phyloP scores from a whole-genome alignment of 2,888 invertebrate species.

The Acrobasis repandana region DNA sequence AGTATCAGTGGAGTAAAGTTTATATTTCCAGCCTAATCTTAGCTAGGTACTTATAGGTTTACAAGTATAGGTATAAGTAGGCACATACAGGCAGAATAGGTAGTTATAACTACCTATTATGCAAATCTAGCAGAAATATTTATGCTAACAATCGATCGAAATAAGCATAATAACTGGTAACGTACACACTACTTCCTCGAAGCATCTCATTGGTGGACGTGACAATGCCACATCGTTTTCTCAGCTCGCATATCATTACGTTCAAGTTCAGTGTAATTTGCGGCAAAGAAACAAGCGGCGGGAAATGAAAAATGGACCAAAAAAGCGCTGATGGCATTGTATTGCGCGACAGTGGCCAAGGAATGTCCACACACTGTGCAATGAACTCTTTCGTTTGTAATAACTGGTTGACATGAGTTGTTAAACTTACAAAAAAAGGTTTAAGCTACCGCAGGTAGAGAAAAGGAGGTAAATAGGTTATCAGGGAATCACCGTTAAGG shows the following conservation, averaged over 20 bases:
- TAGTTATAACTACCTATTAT: no score
- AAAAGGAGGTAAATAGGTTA: no score
- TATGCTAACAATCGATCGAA: background rate
- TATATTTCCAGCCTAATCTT: no score
- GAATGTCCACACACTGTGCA: background rate
- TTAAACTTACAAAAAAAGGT: no score
- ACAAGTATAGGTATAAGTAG: no score
- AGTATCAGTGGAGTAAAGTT: no score
- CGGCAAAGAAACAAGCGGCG: constrained; percentile 25
- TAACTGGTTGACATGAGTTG: background rate
- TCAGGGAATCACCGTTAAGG: no score
- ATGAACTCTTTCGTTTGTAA: constrained; percentile 4
- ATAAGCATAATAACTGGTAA: background rate
- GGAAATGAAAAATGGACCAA: constrained; percentile 24
- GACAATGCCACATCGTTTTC: constrained; percentile 20
- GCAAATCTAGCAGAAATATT: no score
- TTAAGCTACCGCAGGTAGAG: no score
- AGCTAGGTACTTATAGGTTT: no score
- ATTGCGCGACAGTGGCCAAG: background rate
- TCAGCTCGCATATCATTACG: constrained; percentile 15
- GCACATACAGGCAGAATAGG: no score
- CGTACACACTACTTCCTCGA: background rate
- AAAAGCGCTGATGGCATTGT: constrained; percentile 24
- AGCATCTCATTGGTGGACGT: background rate
- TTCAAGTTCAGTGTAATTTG: constrained; percentile 18